Conservation (phyloP, 2,888 invertebrate species). For the Cryptocephalus moraei region DNA sequence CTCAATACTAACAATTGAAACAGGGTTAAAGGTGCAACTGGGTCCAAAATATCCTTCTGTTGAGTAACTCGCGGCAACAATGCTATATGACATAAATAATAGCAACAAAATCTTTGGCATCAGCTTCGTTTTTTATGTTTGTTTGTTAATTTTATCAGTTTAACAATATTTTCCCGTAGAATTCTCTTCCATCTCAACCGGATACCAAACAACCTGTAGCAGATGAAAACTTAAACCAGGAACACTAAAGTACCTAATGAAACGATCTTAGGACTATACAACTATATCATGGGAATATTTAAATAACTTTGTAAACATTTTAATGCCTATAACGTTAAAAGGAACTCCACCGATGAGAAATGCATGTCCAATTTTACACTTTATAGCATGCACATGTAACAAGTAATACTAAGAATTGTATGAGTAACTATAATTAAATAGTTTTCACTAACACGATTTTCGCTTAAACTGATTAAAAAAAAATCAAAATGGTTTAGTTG, state of each 20-base stretch:
- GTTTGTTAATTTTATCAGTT: neutral
- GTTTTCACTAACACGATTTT: constrained; percentile 13
- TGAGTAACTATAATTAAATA: constrained; percentile 3
- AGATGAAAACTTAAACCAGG: constrained; percentile 66
- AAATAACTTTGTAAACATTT: constrained; percentile 1
- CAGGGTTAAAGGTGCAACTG: no score
- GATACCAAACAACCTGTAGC: constrained; percentile 46
- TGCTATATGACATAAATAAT: no score
- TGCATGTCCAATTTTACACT: constrained; percentile 15
- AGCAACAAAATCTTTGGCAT: neutral
- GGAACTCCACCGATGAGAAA: neutral
- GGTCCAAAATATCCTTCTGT: no score
- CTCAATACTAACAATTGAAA: no score
- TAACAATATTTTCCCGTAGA: constrained; percentile 44
- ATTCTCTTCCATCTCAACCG: constrained; percentile 52
- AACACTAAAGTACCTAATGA: constrained; percentile 32
- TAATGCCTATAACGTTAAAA: neutral
- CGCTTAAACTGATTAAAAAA: constrained; percentile 1
- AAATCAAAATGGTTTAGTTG: neutral
- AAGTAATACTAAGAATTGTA: neutral
- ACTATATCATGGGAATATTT: constrained; percentile 1
- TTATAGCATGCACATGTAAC: constrained; percentile 15
- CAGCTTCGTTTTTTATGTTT: neutral
- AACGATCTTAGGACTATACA: neutral
- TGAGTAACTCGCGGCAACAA: no score